Evolutionary conservation across 1,140 invertebrate species (phyloP).

Genomic region (Saccostrea echinata): DNA sequence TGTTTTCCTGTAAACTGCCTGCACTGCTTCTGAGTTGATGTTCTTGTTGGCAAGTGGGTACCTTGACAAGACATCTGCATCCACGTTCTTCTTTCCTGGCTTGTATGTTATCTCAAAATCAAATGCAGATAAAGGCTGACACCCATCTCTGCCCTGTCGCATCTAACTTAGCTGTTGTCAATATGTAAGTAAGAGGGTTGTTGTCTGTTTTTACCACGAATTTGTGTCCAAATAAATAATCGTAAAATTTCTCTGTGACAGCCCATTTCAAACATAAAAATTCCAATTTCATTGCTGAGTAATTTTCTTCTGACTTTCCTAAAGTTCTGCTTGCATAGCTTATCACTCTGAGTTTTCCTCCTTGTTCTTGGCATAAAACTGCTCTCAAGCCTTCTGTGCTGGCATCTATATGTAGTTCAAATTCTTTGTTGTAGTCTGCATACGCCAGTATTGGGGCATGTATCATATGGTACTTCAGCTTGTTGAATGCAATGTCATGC

Average conservation of each 20-base stretch:
- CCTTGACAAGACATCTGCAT: background rate
- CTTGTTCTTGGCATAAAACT: background rate
- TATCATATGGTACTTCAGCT: too few relatives aligned
- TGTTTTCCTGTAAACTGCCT: background rate
- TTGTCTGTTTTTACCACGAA: too few relatives aligned
- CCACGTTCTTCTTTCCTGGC: background rate
- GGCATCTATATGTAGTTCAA: too few relatives aligned
- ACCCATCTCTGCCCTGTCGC: background rate
- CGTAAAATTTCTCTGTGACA: too few relatives aligned
- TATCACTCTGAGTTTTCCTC: background rate
- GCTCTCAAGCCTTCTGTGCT: too few relatives aligned
- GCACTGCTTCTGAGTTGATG: background rate
- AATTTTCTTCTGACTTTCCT: background rate
- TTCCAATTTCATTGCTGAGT: background rate
- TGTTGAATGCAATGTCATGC: background rate
- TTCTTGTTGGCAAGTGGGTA: background rate
- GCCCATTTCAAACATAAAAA: background rate
- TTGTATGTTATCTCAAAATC: background rate
- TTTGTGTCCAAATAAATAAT: too few relatives aligned
- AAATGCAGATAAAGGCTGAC: background rate
- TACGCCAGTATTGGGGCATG: too few relatives aligned
- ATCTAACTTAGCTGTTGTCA: too few relatives aligned
- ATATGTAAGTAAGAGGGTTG: too few relatives aligned
- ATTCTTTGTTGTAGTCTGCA: too few relatives aligned
- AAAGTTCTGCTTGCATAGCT: background rate